Conservation (phyloP, 2,888 invertebrate genomes). For the Drosophila prostipennis region DNA sequence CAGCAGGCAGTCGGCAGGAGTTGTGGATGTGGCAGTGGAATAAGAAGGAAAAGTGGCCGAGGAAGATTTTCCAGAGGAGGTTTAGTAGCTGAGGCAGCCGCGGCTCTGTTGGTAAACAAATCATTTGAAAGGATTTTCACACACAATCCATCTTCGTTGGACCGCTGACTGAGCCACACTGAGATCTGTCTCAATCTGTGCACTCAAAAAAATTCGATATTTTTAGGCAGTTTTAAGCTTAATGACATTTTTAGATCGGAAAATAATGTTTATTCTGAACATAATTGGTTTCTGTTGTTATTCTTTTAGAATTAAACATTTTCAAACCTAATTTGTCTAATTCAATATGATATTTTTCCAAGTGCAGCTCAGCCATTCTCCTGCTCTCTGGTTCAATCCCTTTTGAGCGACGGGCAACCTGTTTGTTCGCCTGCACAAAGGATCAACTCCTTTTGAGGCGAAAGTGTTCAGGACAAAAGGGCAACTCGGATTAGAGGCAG, state of each 20-base stretch:
- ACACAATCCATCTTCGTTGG: conserved; percentile 78
- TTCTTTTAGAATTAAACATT: too few species aligned
- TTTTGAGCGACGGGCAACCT: conserved; percentile 38
- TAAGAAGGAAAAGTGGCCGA: conserved; percentile 22
- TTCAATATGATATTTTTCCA: neutral
- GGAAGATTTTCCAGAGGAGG: conserved; percentile 26
- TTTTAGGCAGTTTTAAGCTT: too few species aligned
- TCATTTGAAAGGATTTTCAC: conserved; percentile 80
- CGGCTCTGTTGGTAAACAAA: conserved; percentile 76
- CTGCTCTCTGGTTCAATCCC: conserved; percentile 11
- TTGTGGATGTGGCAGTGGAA: conserved; percentile 16
- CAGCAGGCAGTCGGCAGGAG: conserved; percentile 28
- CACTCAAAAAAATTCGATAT: conserved; percentile 19
- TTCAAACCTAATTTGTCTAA: too few species aligned
- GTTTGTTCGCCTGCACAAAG: conserved; percentile 42
- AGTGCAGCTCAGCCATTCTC: conserved; percentile 10
- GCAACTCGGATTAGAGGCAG: conserved; percentile 48
- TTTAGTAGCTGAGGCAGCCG: conserved; percentile 42
- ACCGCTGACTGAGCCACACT: conserved; percentile 51
- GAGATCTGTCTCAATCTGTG: conserved; percentile 27
- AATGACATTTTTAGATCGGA: too few species aligned
- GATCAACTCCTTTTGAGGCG: conserved; percentile 57
- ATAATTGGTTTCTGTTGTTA: too few species aligned
- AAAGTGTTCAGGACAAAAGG: conserved; percentile 59
- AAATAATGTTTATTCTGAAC: too few species aligned